A percentile compares a stretch with the other conserved stretches of the same genome.
These are phyloP conservation scores for Lepidurus couesii DNA, from an alignment of 1,140 invertebrate species.

Conservation along the genomic window DNA sequence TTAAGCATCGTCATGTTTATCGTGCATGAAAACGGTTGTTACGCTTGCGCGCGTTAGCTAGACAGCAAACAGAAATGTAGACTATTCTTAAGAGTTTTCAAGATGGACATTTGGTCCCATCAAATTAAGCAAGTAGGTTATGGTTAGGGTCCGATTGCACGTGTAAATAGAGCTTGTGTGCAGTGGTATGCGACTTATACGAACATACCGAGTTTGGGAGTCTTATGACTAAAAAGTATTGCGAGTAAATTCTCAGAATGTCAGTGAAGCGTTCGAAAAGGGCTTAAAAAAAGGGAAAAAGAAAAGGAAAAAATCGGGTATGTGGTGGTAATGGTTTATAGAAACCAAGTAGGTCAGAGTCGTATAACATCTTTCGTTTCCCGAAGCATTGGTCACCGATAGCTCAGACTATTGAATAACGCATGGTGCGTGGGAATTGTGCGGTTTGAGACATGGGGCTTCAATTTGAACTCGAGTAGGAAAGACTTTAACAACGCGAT, in stretches of 20 bases:
- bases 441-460: background rate
- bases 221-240: conserved; percentile 1
- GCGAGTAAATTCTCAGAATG: background rate
- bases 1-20: background rate
- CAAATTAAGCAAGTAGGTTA: conserved; percentile 20
- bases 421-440: conserved; percentile 3
- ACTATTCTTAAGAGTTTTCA: background rate
- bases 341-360: conserved; percentile 1
- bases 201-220: background rate
- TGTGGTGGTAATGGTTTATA: background rate
- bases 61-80: background rate
- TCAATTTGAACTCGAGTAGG: background rate
- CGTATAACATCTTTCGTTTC: background rate
- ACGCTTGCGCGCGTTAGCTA: background rate
- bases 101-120: background rate
- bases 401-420: background rate
- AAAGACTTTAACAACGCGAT: background rate
- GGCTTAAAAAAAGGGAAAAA: no score
- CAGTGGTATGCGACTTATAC: no score
- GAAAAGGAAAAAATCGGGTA: background rate
- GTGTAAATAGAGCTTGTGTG: background rate
- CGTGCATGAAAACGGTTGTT: background rate
- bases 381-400: background rate
- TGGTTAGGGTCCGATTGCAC: background rate
- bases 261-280: background rate